phyloP scores from a whole-genome alignment of 2,888 invertebrate genomes.

The Platerodrilus igneus region DNA sequence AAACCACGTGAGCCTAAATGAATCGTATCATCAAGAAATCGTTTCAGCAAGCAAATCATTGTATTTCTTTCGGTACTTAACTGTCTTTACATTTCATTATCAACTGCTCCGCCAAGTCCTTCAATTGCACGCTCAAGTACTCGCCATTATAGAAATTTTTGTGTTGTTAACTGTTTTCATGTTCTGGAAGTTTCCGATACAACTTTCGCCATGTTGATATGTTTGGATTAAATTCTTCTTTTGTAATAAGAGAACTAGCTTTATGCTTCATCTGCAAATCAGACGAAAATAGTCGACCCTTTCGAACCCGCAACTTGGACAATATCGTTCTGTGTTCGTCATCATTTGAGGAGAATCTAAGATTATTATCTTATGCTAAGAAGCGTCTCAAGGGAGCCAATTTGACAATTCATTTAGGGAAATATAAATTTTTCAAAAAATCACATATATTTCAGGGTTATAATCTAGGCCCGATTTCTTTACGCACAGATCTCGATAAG shows the following conservation, averaged over 20 bases:
- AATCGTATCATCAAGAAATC: slow-evolving; percentile 1
- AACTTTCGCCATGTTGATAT: slow-evolving; percentile 2
- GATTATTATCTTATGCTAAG: too few species aligned
- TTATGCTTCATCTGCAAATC: slow-evolving; percentile 1
- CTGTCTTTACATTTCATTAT: slow-evolving; percentile 6
- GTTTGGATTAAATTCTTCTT: slow-evolving; percentile 5
- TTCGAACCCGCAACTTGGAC: too few species aligned
- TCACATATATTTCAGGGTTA: too few species aligned
- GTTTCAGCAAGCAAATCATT: slow-evolving; percentile 6
- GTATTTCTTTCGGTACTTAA: background rate
- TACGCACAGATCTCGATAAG: too few species aligned
- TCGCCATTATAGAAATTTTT: slow-evolving; percentile 4
- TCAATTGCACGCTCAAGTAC: slow-evolving; percentile 1
- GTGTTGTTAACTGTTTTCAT: slow-evolving; percentile 6
- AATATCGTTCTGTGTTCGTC: too few species aligned
- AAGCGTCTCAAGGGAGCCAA: too few species aligned
- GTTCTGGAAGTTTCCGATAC: too few species aligned
- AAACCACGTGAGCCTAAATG: background rate
- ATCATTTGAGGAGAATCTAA: too few species aligned
- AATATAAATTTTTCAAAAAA: too few species aligned
- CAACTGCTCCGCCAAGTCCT: background rate
- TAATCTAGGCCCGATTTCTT: too few species aligned
- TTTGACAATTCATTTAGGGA: too few species aligned
- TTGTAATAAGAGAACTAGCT: slow-evolving; percentile 4
- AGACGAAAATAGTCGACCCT: slow-evolving; percentile 5